A percentile compares a stretch with the other conserved stretches of the same genome.
phyloP scores from a whole-genome alignment of 1,140 invertebrate species.

The Spodoptera litura region DNA sequence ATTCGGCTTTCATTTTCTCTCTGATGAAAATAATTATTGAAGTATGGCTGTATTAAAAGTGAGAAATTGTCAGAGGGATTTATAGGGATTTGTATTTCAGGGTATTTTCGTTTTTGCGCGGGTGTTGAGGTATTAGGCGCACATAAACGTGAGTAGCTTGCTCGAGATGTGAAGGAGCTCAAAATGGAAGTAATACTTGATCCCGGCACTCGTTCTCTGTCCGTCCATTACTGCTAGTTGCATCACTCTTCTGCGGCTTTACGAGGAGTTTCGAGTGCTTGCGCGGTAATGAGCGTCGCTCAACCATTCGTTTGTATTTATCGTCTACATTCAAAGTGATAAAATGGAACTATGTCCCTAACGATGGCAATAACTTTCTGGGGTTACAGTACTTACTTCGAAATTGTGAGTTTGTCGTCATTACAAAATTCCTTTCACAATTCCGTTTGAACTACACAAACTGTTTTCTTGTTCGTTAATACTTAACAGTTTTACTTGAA shows the following conservation, averaged over 20 bases:
- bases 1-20: slow-evolving; percentile 54
- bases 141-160: slow-evolving; percentile 27
- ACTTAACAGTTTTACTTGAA: slow-evolving; percentile 4
- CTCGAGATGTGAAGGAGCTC: slow-evolving; percentile 52
- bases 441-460: slow-evolving; percentile 2
- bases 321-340: slow-evolving; percentile 46
- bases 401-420: slow-evolving; percentile 35
- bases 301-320: slow-evolving; percentile 48
- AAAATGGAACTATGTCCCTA: slow-evolving; percentile 38
- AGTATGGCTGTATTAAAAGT: slow-evolving; percentile 47
- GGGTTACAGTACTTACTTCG: slow-evolving; percentile 24
- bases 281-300: slow-evolving; percentile 45
- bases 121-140: slow-evolving; percentile 15
- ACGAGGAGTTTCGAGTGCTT: slow-evolving; percentile 45
- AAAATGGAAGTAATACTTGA: slow-evolving; percentile 54
- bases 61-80: slow-evolving; percentile 41
- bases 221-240: slow-evolving; percentile 46
- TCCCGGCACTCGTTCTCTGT: slow-evolving; percentile 58
- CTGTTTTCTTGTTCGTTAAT: slow-evolving; percentile 3
- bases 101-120: slow-evolving; percentile 37
- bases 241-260: slow-evolving; percentile 48
- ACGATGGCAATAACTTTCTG: slow-evolving; percentile 36
- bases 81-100: slow-evolving; percentile 40
- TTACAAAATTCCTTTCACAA: slow-evolving; percentile 34
- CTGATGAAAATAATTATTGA: slow-evolving; percentile 53